Conservation (phyloP, 2,113 vertebrate species). For the Rhodinocichla rosea region DNA sequence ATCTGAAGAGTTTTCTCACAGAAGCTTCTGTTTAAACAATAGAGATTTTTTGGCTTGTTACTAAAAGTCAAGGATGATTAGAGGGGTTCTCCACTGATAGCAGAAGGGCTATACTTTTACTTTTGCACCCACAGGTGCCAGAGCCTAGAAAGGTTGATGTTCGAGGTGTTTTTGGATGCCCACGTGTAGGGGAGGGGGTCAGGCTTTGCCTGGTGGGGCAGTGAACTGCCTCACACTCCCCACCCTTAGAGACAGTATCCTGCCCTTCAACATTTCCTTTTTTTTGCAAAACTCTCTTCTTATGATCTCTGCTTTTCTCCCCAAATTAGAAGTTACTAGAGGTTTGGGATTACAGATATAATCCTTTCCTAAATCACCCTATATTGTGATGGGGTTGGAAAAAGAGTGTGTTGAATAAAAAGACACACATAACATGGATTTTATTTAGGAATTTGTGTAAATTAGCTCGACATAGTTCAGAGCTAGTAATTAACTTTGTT, state of each 20-base stretch:
- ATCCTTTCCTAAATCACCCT: neutral
- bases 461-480: neutral
- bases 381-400: neutral
- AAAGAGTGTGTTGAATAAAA: neutral
- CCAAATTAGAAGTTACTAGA: neutral
- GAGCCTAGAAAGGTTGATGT: neutral
- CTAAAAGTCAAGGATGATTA: neutral
- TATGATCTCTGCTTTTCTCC: neutral
- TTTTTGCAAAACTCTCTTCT: neutral
- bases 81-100: neutral
- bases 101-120: neutral
- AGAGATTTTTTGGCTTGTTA: neutral
- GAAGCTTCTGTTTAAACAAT: neutral
- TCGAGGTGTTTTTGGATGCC: neutral
- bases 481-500: neutral
- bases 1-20: neutral
- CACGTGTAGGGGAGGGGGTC: neutral
- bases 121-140: neutral
- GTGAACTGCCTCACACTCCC: neutral
- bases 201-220: neutral
- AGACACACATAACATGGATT: neutral
- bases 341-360: neutral
- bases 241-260: neutral
- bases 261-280: neutral
- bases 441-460: neutral